phyloP scores from a whole-genome alignment of 2,888 invertebrate species.

The Acanthococcus lagerstroemiae region DNA sequence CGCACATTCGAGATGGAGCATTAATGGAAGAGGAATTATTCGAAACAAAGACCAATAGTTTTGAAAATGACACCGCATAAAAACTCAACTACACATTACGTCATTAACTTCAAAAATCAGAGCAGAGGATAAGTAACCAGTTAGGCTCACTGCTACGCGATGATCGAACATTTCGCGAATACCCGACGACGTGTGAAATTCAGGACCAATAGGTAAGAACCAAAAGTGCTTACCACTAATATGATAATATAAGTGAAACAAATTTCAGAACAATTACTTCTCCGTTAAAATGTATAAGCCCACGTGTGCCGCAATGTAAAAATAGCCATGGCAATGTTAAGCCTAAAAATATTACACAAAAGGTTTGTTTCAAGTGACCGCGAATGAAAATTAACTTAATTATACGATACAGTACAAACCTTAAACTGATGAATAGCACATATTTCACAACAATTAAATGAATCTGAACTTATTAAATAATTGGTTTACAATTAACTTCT shows the following conservation, averaged over 20 bases:
- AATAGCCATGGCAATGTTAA: constrained; percentile 30
- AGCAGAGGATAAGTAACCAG: not conserved
- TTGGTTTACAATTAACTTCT: constrained; percentile 14
- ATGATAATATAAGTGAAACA: not conserved
- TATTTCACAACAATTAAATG: not conserved
- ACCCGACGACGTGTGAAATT: not conserved
- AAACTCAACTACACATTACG: constrained; percentile 5
- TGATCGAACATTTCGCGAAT: not conserved
- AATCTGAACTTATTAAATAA: constrained; percentile 7
- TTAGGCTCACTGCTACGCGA: constrained; percentile 6
- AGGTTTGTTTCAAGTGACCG: constrained; percentile 23
- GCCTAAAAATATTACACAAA: constrained; percentile 30
- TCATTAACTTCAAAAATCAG: constrained; percentile 11
- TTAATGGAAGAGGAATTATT: too few relatives aligned
- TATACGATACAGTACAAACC: constrained; percentile 6
- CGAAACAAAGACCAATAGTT: too few relatives aligned
- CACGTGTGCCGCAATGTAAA: constrained; percentile 32
- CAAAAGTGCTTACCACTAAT: too few relatives aligned
- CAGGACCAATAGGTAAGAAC: too few relatives aligned
- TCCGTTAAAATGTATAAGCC: constrained; percentile 18
- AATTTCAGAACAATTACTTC: not conserved
- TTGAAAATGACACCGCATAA: too few relatives aligned
- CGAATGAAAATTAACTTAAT: constrained; percentile 6
- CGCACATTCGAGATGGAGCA: too few relatives aligned
- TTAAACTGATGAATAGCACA: constrained; percentile 1